phyloP scores from a whole-genome alignment of 2,113 vertebrate species.

The Callopanchax toddi region DNA sequence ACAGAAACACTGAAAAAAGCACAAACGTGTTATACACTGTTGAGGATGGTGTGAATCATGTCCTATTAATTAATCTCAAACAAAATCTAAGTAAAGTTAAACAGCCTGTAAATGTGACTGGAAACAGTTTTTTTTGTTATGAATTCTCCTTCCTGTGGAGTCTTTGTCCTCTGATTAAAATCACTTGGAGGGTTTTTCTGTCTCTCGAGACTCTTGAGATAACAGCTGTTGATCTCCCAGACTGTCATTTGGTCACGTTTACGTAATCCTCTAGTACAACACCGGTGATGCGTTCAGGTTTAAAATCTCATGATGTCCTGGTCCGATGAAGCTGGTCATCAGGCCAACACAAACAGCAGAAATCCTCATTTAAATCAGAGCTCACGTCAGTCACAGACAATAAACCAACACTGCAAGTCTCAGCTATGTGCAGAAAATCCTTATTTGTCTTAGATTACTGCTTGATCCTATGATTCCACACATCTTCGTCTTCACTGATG shows the following conservation, averaged over 20 bases:
- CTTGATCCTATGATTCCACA: too few relatives aligned
- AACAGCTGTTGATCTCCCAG: slow-evolving; percentile 47
- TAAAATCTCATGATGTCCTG: slow-evolving; percentile 24
- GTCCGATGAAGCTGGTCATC: slow-evolving; percentile 27
- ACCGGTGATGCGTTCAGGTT: slow-evolving; percentile 35
- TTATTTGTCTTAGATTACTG: too few relatives aligned
- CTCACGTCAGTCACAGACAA: too few relatives aligned
- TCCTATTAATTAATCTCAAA: not conserved
- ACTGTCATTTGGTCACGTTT: slow-evolving; percentile 53
- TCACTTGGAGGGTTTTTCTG: not conserved
- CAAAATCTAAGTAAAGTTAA: not conserved
- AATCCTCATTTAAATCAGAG: not conserved
- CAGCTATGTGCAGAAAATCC: too few relatives aligned
- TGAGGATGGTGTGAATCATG: not conserved
- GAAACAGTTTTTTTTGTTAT: slow-evolving; percentile 3
- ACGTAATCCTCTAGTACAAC: slow-evolving; percentile 43
- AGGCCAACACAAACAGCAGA: slow-evolving; percentile 2
- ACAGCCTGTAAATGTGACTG: not conserved
- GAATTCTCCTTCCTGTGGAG: not conserved
- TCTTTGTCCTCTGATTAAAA: slow-evolving; percentile 16
- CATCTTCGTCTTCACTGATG: too few relatives aligned
- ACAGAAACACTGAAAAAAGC: too few relatives aligned
- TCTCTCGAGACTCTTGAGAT: slow-evolving; percentile 39
- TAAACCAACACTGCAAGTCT: too few relatives aligned
- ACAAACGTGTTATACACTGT: not conserved